Evolutionary conservation across 1,140 invertebrate species (phyloP).

Genomic region (Ceratoteleas bidentatus): DNA sequence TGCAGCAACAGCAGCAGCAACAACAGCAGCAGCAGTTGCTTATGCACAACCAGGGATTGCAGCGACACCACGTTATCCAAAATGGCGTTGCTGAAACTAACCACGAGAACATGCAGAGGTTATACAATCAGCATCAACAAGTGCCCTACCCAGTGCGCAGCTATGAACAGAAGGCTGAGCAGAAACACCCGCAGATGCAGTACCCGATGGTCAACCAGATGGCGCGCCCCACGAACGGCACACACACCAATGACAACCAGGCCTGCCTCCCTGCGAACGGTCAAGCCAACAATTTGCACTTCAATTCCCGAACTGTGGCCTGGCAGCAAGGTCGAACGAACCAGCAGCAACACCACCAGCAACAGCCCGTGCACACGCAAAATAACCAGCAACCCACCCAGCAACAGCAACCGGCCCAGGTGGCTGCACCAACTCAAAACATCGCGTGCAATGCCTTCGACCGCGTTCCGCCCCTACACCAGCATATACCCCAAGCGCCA

Average conservation of each 20-base stretch:
- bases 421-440: constrained; percentile 69
- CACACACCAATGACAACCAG: constrained; percentile 71
- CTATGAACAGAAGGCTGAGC: constrained; percentile 71
- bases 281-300: constrained; percentile 68
- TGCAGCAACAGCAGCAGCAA: constrained; percentile 72
- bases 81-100: constrained; percentile 73
- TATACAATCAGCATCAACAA: constrained; percentile 82
- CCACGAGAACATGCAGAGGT: constrained; percentile 82
- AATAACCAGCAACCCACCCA: constrained; percentile 64
- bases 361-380: too few species aligned
- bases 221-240: constrained; percentile 68
- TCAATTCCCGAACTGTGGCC: constrained; percentile 82
- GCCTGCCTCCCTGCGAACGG: constrained; percentile 53
- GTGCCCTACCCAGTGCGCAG: constrained; percentile 76
- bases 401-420: constrained; percentile 26
- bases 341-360: constrained; percentile 68
- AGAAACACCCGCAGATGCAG: constrained; percentile 70
- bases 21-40: constrained; percentile 74
- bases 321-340: constrained; percentile 83
- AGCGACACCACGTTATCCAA: constrained; percentile 75
- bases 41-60: constrained; percentile 76
- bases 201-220: constrained; percentile 70
- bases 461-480: constrained; percentile 87
- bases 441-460: constrained; percentile 82
- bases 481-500: constrained; percentile 84